Conservation (phyloP, 2,113 vertebrate species). For the Anhinga anhinga region DNA sequence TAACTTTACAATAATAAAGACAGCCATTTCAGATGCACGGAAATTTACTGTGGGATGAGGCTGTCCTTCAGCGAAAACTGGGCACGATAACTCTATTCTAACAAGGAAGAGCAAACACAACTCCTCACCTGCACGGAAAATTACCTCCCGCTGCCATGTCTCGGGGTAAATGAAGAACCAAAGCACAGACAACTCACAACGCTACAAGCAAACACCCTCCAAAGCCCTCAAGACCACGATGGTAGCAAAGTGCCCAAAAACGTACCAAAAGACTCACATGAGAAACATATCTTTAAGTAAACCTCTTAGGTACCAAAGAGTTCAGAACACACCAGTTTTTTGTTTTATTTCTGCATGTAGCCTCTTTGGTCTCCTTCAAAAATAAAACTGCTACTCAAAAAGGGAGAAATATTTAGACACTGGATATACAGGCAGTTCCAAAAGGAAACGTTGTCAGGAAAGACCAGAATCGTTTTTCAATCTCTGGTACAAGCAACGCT, state of each 20-base stretch:
- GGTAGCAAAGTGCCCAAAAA: not conserved
- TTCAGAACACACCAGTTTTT: not conserved
- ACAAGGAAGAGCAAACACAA: not conserved
- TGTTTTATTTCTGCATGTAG: constrained; percentile 56
- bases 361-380: constrained; percentile 52
- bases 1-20: not conserved
- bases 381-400: constrained; percentile 33
- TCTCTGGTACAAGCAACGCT: not conserved
- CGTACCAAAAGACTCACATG: not conserved
- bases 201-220: not conserved
- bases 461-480: not conserved
- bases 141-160: rapidly evolving
- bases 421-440: constrained; percentile 44
- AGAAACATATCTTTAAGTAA: not conserved
- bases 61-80: not conserved
- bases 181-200: not conserved
- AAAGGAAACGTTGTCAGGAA: constrained; percentile 52
- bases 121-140: not conserved
- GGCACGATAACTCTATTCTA: no score
- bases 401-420: constrained; percentile 65
- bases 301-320: not conserved
- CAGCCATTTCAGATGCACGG: rapidly evolving
- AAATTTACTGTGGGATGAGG: not conserved
- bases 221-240: not conserved
- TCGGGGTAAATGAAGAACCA: not conserved